Conservation (phyloP, 2,113 vertebrate genomes). For the Petrocephalus zakoni region DNA sequence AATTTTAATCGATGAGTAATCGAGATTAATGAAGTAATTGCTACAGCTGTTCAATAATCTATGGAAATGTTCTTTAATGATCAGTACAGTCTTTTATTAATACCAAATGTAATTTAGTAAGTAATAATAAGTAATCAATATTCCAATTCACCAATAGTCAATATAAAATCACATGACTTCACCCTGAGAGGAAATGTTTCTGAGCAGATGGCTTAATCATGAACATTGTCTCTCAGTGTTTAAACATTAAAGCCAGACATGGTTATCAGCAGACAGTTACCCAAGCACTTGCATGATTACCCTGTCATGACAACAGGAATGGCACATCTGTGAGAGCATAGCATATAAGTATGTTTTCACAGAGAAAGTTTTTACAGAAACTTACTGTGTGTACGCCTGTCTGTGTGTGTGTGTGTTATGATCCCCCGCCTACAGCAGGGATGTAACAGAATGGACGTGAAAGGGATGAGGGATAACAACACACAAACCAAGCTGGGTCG, state of each 20-base stretch:
- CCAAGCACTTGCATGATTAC: neutral
- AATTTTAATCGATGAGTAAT: no score
- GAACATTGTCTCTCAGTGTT: neutral
- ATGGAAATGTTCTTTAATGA: neutral
- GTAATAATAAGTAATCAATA: neutral
- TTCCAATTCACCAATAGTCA: neutral
- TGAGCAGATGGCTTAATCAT: conserved; percentile 1
- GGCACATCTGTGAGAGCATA: neutral
- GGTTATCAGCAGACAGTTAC: neutral
- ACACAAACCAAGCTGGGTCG: no score
- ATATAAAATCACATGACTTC: neutral
- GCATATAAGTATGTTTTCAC: neutral
- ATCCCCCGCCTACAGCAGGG: no score
- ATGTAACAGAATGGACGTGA: no score
- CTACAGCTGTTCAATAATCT: no score
- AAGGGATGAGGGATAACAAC: no score
- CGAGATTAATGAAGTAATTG: no score
- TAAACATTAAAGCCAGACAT: neutral
- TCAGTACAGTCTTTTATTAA: neutral
- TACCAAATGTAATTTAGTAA: no score
- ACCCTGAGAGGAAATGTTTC: neutral
- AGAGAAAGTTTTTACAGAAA: neutral
- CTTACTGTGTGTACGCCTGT: no score
- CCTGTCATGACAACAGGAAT: neutral
- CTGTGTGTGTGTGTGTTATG: no score